Conservation (phyloP, 2,888 invertebrate species). For the Merodon equestris region DNA sequence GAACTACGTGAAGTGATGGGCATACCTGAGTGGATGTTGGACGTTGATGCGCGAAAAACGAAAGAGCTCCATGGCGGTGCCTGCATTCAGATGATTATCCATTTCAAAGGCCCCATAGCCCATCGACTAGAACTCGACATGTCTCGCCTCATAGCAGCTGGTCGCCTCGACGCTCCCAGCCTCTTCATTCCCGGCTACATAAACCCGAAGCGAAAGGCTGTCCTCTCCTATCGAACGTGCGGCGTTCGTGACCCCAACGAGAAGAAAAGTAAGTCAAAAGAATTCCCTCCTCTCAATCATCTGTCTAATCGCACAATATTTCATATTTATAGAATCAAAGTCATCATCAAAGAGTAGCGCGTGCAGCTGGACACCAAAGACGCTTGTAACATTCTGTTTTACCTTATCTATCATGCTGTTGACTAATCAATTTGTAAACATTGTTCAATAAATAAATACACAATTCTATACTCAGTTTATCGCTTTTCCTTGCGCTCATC, state of each 20-base stretch:
- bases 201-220: conserved; percentile 84
- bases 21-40: conserved; percentile 93
- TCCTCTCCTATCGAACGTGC: conserved; percentile 87
- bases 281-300: not conserved
- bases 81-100: conserved; percentile 91
- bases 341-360: conserved; percentile 36
- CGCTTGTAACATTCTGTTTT: conserved; percentile 36
- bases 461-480: not conserved
- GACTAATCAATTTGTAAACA: conserved; percentile 13
- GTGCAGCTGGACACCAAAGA: conserved; percentile 60
- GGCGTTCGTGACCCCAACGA: conserved; percentile 88
- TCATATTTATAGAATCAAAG: conserved; percentile 44
- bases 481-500: not conserved
- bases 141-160: conserved; percentile 85
- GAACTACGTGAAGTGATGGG: conserved; percentile 90
- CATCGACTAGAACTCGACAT: conserved; percentile 88
- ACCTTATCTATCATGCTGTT: conserved; percentile 18
- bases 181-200: conserved; percentile 88
- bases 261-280: conserved; percentile 77
- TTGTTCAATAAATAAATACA: conserved; percentile 18
- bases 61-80: conserved; percentile 87
- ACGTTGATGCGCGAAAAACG: conserved; percentile 90
- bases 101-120: conserved; percentile 91
- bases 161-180: conserved; percentile 86
- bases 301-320: not conserved